Percentiles rank a stretch among this genome's conserved stretches.
Conservation (phyloP, 2,888 invertebrate genomes). For the Nomada lathburiana region DNA sequence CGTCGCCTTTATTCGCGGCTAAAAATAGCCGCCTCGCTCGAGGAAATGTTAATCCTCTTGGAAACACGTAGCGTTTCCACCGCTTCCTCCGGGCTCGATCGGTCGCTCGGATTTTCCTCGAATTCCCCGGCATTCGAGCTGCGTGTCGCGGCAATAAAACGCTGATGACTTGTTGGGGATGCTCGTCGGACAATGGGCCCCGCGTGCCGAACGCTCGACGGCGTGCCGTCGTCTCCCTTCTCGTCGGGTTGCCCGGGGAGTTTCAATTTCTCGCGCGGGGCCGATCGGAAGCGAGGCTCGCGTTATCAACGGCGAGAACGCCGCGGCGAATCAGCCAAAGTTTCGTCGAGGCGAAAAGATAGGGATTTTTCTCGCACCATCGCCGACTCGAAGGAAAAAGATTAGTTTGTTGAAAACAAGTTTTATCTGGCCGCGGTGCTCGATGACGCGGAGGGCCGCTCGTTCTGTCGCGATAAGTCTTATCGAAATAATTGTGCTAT, state of each 20-base stretch:
- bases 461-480: conserved; percentile 70
- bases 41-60: background rate
- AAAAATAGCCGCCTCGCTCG: conserved; percentile 20
- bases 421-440: conserved; percentile 72
- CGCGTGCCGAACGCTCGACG: conserved; percentile 21
- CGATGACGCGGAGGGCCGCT: conserved; percentile 53
- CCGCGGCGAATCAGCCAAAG: background rate
- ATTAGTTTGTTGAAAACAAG: conserved; percentile 79
- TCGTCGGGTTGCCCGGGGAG: background rate
- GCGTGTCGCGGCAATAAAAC: conserved; percentile 50
- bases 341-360: conserved; percentile 49
- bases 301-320: conserved; percentile 6
- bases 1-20: conserved; percentile 10
- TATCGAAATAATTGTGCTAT: conserved; percentile 78
- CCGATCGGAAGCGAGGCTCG: background rate
- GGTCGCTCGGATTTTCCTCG: conserved; percentile 10
- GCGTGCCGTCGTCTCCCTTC: background rate
- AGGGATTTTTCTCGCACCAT: conserved; percentile 71
- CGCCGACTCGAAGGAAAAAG: conserved; percentile 70
- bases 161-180: conserved; percentile 40
- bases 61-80: background rate
- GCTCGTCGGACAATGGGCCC: conserved; percentile 22
- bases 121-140: conserved; percentile 9
- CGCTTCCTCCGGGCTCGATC: background rate
- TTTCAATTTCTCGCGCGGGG: conserved; percentile 28